Conservation (phyloP, 2,888 invertebrate genomes). For the Emmelina monodactyla region DNA sequence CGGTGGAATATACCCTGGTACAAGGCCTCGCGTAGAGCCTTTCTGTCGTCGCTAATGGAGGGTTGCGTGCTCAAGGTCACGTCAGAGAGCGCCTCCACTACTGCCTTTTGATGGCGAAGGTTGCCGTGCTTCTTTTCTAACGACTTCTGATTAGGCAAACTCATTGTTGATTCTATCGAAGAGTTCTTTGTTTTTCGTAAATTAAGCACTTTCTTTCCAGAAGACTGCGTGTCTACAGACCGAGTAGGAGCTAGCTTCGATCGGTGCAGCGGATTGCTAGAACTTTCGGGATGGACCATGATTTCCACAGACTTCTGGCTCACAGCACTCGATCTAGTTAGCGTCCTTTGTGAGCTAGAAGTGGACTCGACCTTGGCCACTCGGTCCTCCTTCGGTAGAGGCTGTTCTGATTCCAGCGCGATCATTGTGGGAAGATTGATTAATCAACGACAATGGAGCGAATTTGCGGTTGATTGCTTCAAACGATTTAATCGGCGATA, state of each 20-base stretch:
- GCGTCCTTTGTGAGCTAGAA: constrained; percentile 52
- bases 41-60: constrained; percentile 67
- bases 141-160: constrained; percentile 60
- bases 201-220: constrained; percentile 49
- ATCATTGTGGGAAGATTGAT: constrained; percentile 36
- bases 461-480: constrained; percentile 15
- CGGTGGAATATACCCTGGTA: constrained; percentile 82
- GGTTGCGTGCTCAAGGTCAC: constrained; percentile 57
- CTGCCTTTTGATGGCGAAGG: constrained; percentile 68
- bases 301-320: constrained; percentile 70
- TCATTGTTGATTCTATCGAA: constrained; percentile 62
- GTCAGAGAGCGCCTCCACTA: constrained; percentile 68
- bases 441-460: constrained; percentile 1
- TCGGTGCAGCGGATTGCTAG: constrained; percentile 52
- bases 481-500: constrained; percentile 17
- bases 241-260: constrained; percentile 55
- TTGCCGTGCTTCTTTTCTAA: constrained; percentile 62
- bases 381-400: constrained; percentile 40
- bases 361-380: constrained; percentile 41
- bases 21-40: constrained; percentile 75
- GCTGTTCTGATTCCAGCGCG: constrained; percentile 51
- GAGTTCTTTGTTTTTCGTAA: constrained; percentile 59
- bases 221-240: constrained; percentile 51
- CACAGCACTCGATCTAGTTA: constrained; percentile 67
- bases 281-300: constrained; percentile 54